These are phyloP conservation scores for Lepidothrix coronata DNA, from an alignment of 2,113 vertebrate genomes.

Conservation along the genomic window DNA sequence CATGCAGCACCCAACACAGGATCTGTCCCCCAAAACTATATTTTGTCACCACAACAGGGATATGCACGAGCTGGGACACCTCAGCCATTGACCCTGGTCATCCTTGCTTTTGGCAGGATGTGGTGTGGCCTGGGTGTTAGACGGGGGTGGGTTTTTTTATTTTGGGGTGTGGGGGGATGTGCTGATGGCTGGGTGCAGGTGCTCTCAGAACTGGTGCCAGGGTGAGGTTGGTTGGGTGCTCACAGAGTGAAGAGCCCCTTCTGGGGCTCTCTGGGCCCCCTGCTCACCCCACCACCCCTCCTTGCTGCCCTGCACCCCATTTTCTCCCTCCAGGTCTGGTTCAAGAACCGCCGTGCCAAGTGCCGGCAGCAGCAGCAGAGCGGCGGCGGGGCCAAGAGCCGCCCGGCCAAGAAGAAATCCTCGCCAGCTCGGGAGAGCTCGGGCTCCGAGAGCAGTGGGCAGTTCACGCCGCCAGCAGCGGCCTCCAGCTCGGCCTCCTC, in stretches of 20 bases:
- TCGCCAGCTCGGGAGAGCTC: conserved; percentile 96
- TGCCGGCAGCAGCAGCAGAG: conserved; percentile 94
- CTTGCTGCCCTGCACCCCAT: accelerated
- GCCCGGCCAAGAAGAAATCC: conserved; percentile 94
- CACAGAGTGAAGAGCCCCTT: neutral
- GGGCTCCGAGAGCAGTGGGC: conserved; percentile 93
- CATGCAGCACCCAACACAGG: accelerated
- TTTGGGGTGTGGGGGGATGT: neutral
- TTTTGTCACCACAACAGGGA: accelerated
- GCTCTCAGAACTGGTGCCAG: neutral
- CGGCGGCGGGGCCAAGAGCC: conserved; percentile 85
- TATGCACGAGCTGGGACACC: neutral
- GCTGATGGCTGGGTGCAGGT: neutral
- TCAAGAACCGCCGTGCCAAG: conserved; percentile 97
- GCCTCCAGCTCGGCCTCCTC: conserved; percentile 91
- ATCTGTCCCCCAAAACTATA: neutral
- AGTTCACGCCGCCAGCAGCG: conserved; percentile 93
- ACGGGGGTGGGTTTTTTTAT: accelerated
- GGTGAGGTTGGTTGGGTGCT: neutral
- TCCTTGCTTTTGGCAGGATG: neutral
- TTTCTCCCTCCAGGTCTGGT: conserved; percentile 87
- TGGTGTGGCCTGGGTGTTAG: neutral
- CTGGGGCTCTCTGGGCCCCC: neutral
- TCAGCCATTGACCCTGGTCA: accelerated
- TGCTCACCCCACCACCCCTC: neutral